Percentiles rank a stretch among this genome's conserved stretches.
Evolutionary conservation across 2,797 vertebrate species (phyloP).

Genomic region (Cuniculus paca): DNA sequence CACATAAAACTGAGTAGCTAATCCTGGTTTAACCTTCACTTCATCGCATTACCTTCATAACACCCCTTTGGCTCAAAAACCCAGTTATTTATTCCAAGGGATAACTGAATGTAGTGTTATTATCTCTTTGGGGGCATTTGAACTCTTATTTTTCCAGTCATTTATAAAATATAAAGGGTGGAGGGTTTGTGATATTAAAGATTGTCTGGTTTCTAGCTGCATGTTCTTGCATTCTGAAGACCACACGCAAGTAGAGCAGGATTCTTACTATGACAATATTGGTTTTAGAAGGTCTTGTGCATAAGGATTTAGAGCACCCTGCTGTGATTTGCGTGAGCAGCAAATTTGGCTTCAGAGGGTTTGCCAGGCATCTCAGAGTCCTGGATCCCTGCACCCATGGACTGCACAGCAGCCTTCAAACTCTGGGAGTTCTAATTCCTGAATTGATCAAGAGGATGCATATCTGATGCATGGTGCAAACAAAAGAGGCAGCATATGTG

Average conservation of each 20-base stretch:
- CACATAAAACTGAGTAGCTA: neutral
- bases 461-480: neutral
- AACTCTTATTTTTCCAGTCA: conserved; percentile 23
- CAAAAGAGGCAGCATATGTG: neutral
- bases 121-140: conserved; percentile 1
- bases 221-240: neutral
- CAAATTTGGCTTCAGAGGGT: neutral
- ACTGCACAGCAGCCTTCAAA: neutral
- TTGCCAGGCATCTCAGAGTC: neutral
- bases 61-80: conserved; percentile 34
- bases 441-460: neutral
- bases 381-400: neutral
- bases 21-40: conserved; percentile 58
- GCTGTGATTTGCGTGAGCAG: neutral
- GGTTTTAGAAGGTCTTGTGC: neutral
- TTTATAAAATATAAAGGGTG: conserved; percentile 17
- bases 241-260: neutral
- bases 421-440: neutral
- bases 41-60: conserved; percentile 24
- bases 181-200: neutral
- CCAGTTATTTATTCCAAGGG: conserved; percentile 9
- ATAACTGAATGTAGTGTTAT: neutral
- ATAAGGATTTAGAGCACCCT: neutral
- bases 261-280: neutral
- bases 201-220: neutral